A percentile compares a stretch with the other conserved stretches of the same genome.
Conservation (phyloP, 2,113 vertebrate genomes). For the Recurvirostra avosetta region DNA sequence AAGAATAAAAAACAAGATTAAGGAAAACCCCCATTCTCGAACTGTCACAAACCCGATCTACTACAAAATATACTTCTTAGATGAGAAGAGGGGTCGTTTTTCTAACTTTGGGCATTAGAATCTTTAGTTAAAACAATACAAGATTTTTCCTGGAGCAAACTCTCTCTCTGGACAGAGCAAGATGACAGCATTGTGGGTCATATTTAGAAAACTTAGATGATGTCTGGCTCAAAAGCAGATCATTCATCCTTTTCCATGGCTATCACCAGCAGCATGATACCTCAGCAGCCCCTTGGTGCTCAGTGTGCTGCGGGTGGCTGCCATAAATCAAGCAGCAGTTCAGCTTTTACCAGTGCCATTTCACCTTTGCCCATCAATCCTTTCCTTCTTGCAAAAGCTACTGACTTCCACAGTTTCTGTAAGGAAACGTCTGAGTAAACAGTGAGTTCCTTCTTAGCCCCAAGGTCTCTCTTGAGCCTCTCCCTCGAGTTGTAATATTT, state of each 20-base stretch:
- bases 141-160: not conserved
- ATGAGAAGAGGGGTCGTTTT: not conserved
- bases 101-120: not conserved
- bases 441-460: conserved; percentile 37
- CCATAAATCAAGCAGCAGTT: not conserved
- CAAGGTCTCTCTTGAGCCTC: not conserved
- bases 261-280: not conserved
- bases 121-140: not conserved
- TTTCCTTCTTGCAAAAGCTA: conserved; percentile 69
- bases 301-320: not conserved
- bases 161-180: not conserved
- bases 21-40: not conserved
- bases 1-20: not conserved
- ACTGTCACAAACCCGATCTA: not conserved
- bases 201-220: not conserved
- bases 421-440: conserved; percentile 75
- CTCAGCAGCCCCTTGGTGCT: not conserved
- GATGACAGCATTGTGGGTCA: not conserved
- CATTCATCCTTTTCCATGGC: not conserved
- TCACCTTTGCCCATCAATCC: conserved; percentile 68
- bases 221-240: not conserved
- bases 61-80: not conserved
- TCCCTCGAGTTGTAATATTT: not conserved
- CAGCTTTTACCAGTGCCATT: not conserved
- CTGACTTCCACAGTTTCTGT: conserved; percentile 66